Evolutionary conservation across 2,888 invertebrate genomes (phyloP).

Genomic region (Synanthedon andrenaeformis): DNA sequence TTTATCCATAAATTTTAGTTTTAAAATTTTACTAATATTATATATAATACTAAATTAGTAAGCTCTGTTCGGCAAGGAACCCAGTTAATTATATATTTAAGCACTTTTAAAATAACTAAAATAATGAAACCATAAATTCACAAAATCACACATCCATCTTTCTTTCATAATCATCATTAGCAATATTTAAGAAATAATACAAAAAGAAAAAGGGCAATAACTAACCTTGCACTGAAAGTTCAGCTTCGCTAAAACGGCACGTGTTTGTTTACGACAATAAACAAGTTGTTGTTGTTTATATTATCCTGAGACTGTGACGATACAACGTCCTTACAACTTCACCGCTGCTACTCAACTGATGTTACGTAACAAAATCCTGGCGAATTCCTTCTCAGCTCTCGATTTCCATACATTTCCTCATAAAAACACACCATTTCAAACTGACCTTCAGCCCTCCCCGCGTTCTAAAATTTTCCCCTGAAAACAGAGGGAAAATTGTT

Average conservation of each 20-base stretch:
- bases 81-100: no score
- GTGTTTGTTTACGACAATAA: constrained; percentile 55
- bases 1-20: no score
- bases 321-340: constrained; percentile 34
- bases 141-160: no score
- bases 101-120: no score
- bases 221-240: constrained; percentile 3
- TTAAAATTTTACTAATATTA: no score
- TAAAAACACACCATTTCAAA: background rate
- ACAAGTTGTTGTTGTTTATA: constrained; percentile 67
- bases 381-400: constrained; percentile 40
- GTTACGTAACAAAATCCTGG: constrained; percentile 62
- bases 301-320: constrained; percentile 20
- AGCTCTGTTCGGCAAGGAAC: no score
- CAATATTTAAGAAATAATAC: no score
- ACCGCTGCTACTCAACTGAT: constrained; percentile 46
- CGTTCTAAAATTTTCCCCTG: background rate
- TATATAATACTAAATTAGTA: no score
- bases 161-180: no score
- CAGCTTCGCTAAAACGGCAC: constrained; percentile 3
- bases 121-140: no score
- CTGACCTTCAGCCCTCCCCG: background rate
- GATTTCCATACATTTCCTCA: constrained; percentile 23
- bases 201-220: background rate
- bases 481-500: background rate